Percentiles rank a stretch among this genome's conserved stretches.
Evolutionary conservation across 1,140 invertebrate species (phyloP).

Genomic region (Procambarus virginalis): DNA sequence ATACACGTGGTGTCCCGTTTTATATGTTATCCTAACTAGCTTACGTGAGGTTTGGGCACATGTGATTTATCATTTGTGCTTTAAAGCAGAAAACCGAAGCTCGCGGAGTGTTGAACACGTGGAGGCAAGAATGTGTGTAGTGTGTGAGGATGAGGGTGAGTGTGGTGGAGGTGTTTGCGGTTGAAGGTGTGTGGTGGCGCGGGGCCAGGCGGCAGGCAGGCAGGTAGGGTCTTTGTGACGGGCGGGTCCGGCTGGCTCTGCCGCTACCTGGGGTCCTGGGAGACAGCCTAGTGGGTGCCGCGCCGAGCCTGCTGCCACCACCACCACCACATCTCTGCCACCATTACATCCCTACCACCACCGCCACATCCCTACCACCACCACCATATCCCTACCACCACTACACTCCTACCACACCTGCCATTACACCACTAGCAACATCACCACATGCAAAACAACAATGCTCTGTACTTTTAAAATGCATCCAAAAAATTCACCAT

Average conservation of each 20-base stretch:
- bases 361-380: no score
- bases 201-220: conserved; percentile 23
- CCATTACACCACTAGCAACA: neutral
- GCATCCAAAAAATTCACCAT: no score
- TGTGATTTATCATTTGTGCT: no score
- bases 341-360: no score
- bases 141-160: neutral
- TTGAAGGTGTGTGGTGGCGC: conserved; percentile 11
- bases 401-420: no score
- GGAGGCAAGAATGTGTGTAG: conserved; percentile 21
- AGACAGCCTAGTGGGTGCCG: conserved; percentile 16
- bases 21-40: no score
- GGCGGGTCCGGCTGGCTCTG: conserved; percentile 19
- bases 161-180: conserved; percentile 5
- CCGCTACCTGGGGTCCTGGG: conserved; percentile 29
- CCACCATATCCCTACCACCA: no score
- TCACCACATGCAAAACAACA: no score
- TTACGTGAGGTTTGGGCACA: no score
- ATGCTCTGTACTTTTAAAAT: no score
- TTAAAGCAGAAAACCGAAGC: no score
- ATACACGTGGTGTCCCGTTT: no score
- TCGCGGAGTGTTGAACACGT: neutral
- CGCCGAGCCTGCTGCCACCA: conserved; percentile 15
- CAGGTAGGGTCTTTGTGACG: conserved; percentile 52
- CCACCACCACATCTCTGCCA: conserved; percentile 1